Evolutionary conservation across 2,113 vertebrate species (phyloP), one percentile per base, ranked within the genome.

Genomic region (Nannospalax galili): DNA sequence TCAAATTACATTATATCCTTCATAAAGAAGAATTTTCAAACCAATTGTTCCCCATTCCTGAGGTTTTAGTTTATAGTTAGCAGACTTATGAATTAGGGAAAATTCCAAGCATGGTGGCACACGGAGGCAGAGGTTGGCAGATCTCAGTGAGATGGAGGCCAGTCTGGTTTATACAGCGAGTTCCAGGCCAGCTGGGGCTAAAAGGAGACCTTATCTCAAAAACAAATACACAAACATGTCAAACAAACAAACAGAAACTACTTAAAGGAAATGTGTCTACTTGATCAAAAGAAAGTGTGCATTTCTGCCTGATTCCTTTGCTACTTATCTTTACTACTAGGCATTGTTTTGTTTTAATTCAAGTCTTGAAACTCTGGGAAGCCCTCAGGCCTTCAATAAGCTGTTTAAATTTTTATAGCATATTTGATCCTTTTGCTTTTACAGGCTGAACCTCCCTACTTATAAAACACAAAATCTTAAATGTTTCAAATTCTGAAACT

Each of bases 1-100:
- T 65, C 1, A 2, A 64, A 5, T 64, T 40, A 28, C 10, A 14
- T 62, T 8, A 15, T 7, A 81, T 81, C 58, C 37, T 15, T 40
- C 30, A 19, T 28, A 62, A n/a, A 81, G 12, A 65, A 65, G 56
- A 42, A 4, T 62, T 22, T 64, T 64, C 1, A 28, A 40, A 64
- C 24, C 1, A 42, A n/a, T 64, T 42, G 15, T 10, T 9, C n/a
- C 24, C 7, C 2, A 56, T 10, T 40, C 14, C 1, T 5, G 24
- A 45, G n/a, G n/a, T 17, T 7, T 62, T 62, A 62, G 40, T 62
- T 45, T 28, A n/a, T 81, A 62, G 79, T 17, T 40, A 28, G 58
- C 58, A 28, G 79, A 17, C n/a, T 62, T 28, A 81, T 35, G n/a
- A 40, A 9, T 26, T 7, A 60, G 26, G 37, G 48, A 52, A 52